Evolutionary conservation across 2,797 vertebrate species (phyloP).

Genomic region (Periparus ater): DNA sequence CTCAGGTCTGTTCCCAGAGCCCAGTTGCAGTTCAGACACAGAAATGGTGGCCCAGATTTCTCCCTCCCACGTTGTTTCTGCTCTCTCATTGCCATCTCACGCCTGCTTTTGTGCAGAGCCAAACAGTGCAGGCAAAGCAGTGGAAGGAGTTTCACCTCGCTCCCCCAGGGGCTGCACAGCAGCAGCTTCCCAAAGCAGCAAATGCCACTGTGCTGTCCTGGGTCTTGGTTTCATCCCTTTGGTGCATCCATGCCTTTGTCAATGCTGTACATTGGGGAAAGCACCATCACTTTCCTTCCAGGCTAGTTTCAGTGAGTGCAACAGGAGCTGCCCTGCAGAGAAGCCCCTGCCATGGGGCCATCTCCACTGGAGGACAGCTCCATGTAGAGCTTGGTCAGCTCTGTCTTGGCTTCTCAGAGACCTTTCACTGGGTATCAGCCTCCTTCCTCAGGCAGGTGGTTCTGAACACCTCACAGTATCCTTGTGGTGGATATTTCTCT

Average conservation of each 20-base stretch:
- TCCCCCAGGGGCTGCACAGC: not conserved
- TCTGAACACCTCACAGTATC: not conserved
- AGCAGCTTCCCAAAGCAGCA: not conserved
- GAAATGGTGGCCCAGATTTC: not conserved
- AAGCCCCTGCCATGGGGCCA: not conserved
- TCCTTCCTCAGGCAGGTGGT: not conserved
- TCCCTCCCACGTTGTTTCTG: not conserved
- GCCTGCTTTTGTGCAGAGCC: not conserved
- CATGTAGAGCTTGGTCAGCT: not conserved
- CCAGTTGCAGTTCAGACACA: not conserved
- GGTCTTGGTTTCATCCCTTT: not conserved
- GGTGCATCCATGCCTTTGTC: not conserved
- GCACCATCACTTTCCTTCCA: not conserved
- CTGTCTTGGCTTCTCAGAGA: not conserved
- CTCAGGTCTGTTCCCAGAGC: not conserved
- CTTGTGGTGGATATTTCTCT: not conserved
- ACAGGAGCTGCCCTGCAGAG: not conserved
- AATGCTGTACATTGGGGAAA: not conserved
- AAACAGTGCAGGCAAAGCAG: not conserved
- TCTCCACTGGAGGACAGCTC: not conserved
- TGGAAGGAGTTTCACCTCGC: not conserved
- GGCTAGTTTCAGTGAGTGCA: not conserved
- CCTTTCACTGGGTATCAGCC: not conserved
- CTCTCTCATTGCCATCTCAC: not conserved
- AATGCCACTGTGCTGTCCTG: not conserved